Evolutionary conservation across 2,797 vertebrate species (phyloP).

Genomic region (Trichosurus vulpecula): DNA sequence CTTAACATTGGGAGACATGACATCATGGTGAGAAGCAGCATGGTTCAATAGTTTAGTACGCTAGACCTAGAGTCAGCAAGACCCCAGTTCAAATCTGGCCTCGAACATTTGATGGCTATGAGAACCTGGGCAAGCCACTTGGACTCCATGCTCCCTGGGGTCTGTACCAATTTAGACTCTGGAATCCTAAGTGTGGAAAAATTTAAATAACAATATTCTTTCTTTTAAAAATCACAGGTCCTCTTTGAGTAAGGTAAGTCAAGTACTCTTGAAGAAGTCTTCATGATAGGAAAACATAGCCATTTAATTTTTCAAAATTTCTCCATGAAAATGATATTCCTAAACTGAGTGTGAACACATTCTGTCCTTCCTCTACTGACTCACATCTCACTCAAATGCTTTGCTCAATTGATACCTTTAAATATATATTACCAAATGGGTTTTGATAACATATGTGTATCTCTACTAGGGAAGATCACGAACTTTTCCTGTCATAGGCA

Average conservation of each 20-base stretch:
- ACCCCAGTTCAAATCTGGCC: not conserved
- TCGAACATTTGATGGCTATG: not conserved
- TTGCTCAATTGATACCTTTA: constrained; percentile 12
- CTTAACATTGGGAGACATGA: not conserved
- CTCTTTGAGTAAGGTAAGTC: not conserved
- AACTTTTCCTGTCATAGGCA: not conserved
- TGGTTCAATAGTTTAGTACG: not conserved
- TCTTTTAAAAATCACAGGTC: not conserved
- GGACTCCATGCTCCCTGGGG: not conserved
- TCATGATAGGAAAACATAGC: not conserved
- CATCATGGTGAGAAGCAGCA: not conserved
- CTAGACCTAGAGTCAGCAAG: not conserved
- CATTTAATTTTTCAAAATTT: not conserved
- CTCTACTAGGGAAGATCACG: not conserved
- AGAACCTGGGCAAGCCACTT: not conserved
- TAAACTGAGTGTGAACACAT: not conserved
- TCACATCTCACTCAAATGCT: not conserved
- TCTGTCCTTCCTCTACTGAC: not conserved
- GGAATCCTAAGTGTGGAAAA: not conserved
- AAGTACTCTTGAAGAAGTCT: not conserved
- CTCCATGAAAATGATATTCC: not conserved
- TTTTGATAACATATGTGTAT: not conserved
- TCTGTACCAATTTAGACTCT: not conserved
- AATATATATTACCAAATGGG: not conserved
- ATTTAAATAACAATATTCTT: not conserved